Evolutionary conservation across 2,888 invertebrate species (phyloP).

Genomic region (Lobophora halterata): DNA sequence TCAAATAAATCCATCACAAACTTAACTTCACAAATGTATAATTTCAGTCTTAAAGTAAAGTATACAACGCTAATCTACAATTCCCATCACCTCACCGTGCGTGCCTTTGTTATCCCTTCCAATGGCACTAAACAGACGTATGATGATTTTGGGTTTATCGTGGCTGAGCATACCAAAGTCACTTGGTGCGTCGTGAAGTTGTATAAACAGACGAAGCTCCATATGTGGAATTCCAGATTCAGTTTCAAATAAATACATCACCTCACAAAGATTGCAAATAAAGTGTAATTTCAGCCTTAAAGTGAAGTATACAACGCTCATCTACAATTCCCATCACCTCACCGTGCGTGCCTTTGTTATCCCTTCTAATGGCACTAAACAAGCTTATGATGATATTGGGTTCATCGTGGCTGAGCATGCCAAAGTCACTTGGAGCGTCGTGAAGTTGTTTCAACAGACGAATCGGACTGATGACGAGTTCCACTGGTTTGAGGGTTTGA

Average conservation of each 20-base stretch:
- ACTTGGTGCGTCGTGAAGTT: conserved; percentile 39
- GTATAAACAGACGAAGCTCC: too few species aligned
- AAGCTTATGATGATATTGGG: conserved; percentile 57
- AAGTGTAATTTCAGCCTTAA: conserved; percentile 46
- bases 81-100: conserved; percentile 25
- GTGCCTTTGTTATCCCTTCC: conserved; percentile 50
- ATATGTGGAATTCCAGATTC: too few species aligned
- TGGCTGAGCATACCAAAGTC: conserved; percentile 33
- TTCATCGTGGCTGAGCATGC: conserved; percentile 45
- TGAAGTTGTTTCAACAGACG: conserved; percentile 30
- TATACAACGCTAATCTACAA: conserved; percentile 47
- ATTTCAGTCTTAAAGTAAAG: conserved; percentile 51
- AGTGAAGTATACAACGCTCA: conserved; percentile 44
- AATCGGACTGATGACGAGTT: conserved; percentile 49
- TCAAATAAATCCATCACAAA: too few species aligned
- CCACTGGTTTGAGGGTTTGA: conserved; percentile 45
- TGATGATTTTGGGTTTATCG: conserved; percentile 60
- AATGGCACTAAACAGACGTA: conserved; percentile 44
- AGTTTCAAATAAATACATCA: too few species aligned
- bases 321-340: conserved; percentile 36
- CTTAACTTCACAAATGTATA: too few species aligned
- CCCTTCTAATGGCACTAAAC: conserved; percentile 43
- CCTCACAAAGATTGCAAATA: too few species aligned
- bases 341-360: conserved; percentile 45
- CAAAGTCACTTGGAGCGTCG: conserved; percentile 33